Conservation (phyloP, 1,140 invertebrate species). For the Bombus picipes region DNA sequence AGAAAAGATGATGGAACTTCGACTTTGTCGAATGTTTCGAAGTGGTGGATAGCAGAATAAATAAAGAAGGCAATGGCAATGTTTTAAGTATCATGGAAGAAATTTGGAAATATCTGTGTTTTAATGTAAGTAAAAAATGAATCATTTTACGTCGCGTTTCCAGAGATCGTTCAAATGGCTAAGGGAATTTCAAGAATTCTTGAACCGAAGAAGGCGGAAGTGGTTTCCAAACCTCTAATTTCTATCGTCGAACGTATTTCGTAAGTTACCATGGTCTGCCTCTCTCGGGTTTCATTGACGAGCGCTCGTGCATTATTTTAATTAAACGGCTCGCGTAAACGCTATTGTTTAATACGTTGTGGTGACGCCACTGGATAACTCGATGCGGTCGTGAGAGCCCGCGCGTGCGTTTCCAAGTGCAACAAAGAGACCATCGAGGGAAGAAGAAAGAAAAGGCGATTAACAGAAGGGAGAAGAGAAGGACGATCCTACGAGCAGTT, state of each 20-base stretch:
- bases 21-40: no score
- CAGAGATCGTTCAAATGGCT: no score
- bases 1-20: no score
- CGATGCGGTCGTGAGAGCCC: slow-evolving; percentile 49
- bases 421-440: neutral
- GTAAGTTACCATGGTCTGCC: neutral
- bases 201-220: neutral
- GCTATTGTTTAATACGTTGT: slow-evolving; percentile 41
- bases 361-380: slow-evolving; percentile 61
- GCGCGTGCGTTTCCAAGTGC: slow-evolving; percentile 57
- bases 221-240: neutral
- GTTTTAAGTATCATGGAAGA: neutral
- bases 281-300: neutral
- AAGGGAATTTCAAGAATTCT: no score
- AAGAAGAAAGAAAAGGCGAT: slow-evolving; percentile 33
- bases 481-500: neutral
- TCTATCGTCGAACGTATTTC: neutral
- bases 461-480: slow-evolving; percentile 33
- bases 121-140: neutral
- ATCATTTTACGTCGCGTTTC: neutral
- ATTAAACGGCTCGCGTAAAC: slow-evolving; percentile 35
- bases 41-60: no score
- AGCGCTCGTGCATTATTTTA: slow-evolving; percentile 26
- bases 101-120: neutral
- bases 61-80: no score